phyloP scores from a whole-genome alignment of 2,113 vertebrate genomes.

The Rhadina sibilatrix region DNA sequence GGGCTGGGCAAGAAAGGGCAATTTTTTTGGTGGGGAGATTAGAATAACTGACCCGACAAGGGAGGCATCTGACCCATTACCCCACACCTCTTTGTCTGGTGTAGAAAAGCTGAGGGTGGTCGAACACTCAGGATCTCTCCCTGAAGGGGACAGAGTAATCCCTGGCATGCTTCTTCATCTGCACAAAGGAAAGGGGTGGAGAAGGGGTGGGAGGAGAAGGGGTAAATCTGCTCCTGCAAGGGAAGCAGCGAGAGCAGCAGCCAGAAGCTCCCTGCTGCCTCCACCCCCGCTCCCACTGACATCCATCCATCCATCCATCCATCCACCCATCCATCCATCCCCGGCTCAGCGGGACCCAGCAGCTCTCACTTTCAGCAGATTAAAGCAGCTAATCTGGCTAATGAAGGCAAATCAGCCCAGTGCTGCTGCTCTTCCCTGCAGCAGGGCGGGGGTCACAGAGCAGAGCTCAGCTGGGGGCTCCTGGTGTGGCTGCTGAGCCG shows the following conservation, averaged over 20 bases:
- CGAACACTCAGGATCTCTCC: fast-evolving
- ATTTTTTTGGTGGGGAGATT: background rate
- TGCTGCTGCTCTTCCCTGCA: background rate
- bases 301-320: background rate
- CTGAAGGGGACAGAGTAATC: fast-evolving
- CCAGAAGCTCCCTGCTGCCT: background rate
- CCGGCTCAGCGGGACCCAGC: background rate
- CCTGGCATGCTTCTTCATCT: fast-evolving
- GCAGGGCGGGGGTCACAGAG: background rate
- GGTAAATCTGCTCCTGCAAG: background rate
- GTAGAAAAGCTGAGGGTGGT: background rate
- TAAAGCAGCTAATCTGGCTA: conserved; percentile 19
- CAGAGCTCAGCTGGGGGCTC: background rate
- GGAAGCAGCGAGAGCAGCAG: background rate
- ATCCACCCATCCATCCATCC: background rate
- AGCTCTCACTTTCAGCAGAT: conserved; percentile 18
- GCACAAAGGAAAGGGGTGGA: background rate
- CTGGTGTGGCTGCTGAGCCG: fast-evolving
- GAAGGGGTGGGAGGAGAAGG: background rate
- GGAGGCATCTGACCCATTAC: background rate
- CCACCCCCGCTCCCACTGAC: background rate
- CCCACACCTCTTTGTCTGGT: background rate
- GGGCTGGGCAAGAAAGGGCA: background rate
- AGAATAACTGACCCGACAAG: background rate
- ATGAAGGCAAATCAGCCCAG: background rate